Conservation (phyloP, 2,797 vertebrate genomes). For the Sebastes diaconus region DNA sequence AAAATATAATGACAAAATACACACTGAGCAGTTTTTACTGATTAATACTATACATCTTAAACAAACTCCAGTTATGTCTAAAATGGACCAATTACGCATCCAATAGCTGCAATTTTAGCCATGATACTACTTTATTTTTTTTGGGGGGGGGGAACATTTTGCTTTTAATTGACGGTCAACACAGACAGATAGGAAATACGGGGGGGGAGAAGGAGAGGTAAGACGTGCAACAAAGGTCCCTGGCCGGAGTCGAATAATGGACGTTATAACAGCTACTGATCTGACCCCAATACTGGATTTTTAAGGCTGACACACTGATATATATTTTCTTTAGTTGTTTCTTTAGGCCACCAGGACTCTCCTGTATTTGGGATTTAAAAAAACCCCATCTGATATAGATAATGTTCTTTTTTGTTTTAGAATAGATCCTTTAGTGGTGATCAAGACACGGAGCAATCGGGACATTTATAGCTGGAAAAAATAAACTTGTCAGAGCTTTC, state of each 20-base stretch:
- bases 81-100: background rate
- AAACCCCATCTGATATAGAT: too few relatives aligned
- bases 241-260: background rate
- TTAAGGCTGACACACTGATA: background rate
- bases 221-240: background rate
- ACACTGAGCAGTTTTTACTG: background rate
- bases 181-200: background rate
- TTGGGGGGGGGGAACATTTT: background rate
- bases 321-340: background rate
- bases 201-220: background rate
- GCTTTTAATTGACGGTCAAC: background rate
- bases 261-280: background rate
- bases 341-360: background rate
- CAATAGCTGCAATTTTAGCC: background rate
- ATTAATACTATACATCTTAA: background rate
- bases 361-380: background rate
- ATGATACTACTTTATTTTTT: background rate
- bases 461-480: background rate
- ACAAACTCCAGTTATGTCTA: background rate
- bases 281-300: background rate
- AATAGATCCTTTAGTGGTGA: background rate
- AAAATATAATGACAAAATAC: background rate
- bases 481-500: background rate
- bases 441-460: accelerated
- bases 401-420: background rate